Evolutionary conservation across 1,140 invertebrate genomes (phyloP).

Genomic region (Orius laevigatus): DNA sequence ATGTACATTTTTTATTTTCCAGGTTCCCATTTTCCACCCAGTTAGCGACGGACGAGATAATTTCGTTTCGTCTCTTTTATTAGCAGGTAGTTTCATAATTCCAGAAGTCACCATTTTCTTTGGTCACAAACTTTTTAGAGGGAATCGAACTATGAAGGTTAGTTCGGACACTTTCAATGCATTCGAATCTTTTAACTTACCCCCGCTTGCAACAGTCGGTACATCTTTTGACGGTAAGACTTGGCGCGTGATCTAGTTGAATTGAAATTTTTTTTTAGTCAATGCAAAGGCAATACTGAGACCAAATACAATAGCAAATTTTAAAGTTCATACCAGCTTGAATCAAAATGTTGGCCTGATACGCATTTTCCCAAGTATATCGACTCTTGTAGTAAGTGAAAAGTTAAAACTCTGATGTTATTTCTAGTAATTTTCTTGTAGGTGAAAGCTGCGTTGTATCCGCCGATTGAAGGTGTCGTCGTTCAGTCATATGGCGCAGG

Average conservation of each 20-base stretch:
- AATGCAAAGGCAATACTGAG: slow-evolving; percentile 64
- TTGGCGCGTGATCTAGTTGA: no score
- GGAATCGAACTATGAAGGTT: slow-evolving; percentile 77
- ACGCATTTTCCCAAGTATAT: slow-evolving; percentile 81
- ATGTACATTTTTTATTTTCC: slow-evolving; percentile 23
- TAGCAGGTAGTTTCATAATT: slow-evolving; percentile 80
- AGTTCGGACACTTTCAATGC: slow-evolving; percentile 69
- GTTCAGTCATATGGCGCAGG: slow-evolving; percentile 86
- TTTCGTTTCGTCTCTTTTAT: slow-evolving; percentile 73
- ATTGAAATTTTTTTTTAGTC: slow-evolving; percentile 35
- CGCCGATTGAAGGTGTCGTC: slow-evolving; percentile 75
- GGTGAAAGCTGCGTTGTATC: slow-evolving; percentile 59
- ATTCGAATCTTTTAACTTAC: slow-evolving; percentile 79
- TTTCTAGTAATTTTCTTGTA: slow-evolving; percentile 21
- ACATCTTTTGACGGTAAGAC: slow-evolving; percentile 43
- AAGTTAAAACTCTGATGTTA: not conserved
- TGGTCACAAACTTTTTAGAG: slow-evolving; percentile 71
- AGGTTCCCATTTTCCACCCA: slow-evolving; percentile 84
- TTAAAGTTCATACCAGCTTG: slow-evolving; percentile 58
- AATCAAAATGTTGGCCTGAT: slow-evolving; percentile 73
- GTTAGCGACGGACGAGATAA: slow-evolving; percentile 85
- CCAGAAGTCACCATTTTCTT: slow-evolving; percentile 92
- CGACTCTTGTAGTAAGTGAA: slow-evolving; percentile 51
- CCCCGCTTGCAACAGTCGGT: slow-evolving; percentile 66
- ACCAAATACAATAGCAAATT: slow-evolving; percentile 50